phyloP scores from a whole-genome alignment of 1,140 invertebrate species.

The Tribolium castaneum region DNA sequence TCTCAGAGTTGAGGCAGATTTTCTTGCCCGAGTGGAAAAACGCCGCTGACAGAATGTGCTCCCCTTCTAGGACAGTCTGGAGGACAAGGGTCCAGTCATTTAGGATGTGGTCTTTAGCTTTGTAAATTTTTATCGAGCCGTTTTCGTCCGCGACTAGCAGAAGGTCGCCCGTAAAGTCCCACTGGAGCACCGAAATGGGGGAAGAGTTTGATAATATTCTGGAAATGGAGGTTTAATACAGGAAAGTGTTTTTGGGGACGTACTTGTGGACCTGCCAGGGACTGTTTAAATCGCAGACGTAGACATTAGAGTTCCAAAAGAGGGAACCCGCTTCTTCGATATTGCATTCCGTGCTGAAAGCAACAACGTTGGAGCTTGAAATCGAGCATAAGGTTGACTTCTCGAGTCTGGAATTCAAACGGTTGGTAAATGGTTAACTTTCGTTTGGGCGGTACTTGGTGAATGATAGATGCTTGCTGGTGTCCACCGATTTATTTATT shows the following conservation, averaged over 20 bases:
- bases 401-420: conserved; percentile 55
- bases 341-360: conserved; percentile 80
- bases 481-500: conserved; percentile 50
- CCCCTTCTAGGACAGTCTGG: conserved; percentile 71
- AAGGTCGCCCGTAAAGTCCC: conserved; percentile 85
- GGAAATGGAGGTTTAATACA: conserved; percentile 42
- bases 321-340: conserved; percentile 73
- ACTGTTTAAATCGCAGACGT: conserved; percentile 87
- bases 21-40: conserved; percentile 90
- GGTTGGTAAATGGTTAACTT: conserved; percentile 13
- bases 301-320: conserved; percentile 82
- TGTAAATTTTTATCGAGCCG: conserved; percentile 82
- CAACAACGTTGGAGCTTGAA: conserved; percentile 82
- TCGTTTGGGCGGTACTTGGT: conserved; percentile 50
- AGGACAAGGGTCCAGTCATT: conserved; percentile 78
- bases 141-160: conserved; percentile 80
- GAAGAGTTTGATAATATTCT: conserved; percentile 69
- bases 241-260: conserved; percentile 46
- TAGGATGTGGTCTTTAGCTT: conserved; percentile 80
- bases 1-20: conserved; percentile 75
- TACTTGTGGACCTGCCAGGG: conserved; percentile 85
- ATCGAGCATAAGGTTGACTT: conserved; percentile 72
- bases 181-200: conserved; percentile 82
- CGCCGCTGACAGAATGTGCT: conserved; percentile 81
- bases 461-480: conserved; percentile 51